These are phyloP conservation scores for Pseudomyrmex gracilis DNA, from an alignment of 1,140 invertebrate species.

Conservation along the genomic window DNA sequence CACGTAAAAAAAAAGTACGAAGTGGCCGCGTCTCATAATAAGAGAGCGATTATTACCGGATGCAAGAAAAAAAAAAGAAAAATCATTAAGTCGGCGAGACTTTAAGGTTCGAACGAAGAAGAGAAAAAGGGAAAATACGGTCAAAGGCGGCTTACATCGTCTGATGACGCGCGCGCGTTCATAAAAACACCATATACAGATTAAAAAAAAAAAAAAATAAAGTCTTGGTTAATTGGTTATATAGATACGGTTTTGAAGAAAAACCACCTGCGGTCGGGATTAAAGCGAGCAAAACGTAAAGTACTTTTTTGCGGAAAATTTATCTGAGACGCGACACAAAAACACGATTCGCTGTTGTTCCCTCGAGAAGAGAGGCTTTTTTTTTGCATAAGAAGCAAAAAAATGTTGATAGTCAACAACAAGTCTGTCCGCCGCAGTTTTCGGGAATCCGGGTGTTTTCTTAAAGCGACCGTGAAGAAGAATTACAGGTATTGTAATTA, in stretches of 20 bases:
- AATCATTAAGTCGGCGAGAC: conserved; percentile 1
- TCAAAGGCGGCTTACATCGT: neutral
- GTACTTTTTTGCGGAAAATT: neutral
- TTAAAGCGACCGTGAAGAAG: conserved; percentile 68
- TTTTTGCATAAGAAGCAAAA: neutral
- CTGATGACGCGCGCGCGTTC: neutral
- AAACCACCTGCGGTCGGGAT: too few relatives aligned
- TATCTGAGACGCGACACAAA: neutral
- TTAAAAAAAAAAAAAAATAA: too few relatives aligned
- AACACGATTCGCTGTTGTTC: neutral
- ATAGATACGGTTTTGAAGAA: neutral
- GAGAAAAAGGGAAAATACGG: conserved; percentile 7
- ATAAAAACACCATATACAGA: neutral
- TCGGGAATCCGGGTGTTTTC: conserved; percentile 79
- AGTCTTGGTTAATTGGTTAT: neutral
- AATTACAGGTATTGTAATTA: conserved; percentile 63
- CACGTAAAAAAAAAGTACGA: neutral
- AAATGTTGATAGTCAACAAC: too few relatives aligned
- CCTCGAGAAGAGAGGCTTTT: neutral
- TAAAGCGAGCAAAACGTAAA: neutral
- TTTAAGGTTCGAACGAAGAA: neutral
- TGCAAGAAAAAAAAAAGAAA: conserved; percentile 23
- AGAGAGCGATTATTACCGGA: neutral
- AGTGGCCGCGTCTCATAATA: neutral
- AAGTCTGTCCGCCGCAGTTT: conserved; percentile 21